These are phyloP conservation scores for Elaphurus davidianus DNA, from an alignment of 2,113 vertebrate species.

Conservation along the genomic window DNA sequence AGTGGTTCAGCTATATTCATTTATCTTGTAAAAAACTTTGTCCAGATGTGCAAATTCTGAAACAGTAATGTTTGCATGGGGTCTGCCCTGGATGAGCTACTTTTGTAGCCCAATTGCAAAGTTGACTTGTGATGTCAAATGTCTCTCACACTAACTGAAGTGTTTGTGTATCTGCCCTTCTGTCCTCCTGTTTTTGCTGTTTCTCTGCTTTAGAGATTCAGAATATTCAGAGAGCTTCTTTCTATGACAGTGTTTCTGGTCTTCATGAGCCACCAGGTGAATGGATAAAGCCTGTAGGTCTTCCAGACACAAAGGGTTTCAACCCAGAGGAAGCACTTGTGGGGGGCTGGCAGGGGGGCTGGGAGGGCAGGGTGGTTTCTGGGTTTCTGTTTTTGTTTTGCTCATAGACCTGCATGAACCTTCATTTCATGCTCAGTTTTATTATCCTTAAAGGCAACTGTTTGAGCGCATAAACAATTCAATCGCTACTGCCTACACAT, in stretches of 20 bases:
- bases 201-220: slow-evolving; percentile 97
- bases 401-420: slow-evolving; percentile 88
- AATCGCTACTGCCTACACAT: slow-evolving; percentile 80
- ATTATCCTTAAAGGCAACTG: slow-evolving; percentile 70
- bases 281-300: slow-evolving; percentile 87
- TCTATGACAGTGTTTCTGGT: slow-evolving; percentile 99
- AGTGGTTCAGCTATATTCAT: background rate
- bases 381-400: slow-evolving; percentile 75
- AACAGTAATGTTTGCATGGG: slow-evolving; percentile 70
- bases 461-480: slow-evolving; percentile 74
- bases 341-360: slow-evolving; percentile 7
- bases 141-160: slow-evolving; percentile 84
- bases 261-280: slow-evolving; percentile 98
- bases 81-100: slow-evolving; percentile 65
- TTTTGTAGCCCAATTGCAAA: slow-evolving; percentile 72
- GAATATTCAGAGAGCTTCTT: slow-evolving; percentile 99
- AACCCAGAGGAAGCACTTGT: slow-evolving; percentile 75
- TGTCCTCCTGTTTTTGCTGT: slow-evolving; percentile 85
- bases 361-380: slow-evolving; percentile 30
- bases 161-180: slow-evolving; percentile 85
- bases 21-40: slow-evolving; percentile 20
- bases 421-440: slow-evolving; percentile 84
- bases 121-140: slow-evolving; percentile 81
- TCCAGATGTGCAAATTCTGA: slow-evolving; percentile 40
- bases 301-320: slow-evolving; percentile 80